Percentiles rank a stretch among this genome's conserved stretches.
These are phyloP conservation scores for Xestoiulus laeticollis DNA, from an alignment of 2,888 invertebrate genomes.

Conservation along the genomic window DNA sequence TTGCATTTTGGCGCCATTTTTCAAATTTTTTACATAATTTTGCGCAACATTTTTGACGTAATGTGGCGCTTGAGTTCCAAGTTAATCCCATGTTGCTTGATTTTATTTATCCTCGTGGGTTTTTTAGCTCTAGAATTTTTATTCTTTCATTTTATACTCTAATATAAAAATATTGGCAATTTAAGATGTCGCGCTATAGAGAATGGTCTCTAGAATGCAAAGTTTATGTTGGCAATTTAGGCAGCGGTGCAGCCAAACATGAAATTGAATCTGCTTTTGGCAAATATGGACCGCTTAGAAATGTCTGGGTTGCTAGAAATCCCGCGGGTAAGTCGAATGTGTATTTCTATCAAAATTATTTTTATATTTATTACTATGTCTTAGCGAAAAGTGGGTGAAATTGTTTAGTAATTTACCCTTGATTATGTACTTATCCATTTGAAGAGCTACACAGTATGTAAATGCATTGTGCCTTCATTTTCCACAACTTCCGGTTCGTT, in stretches of 20 bases:
- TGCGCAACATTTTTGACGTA: too few relatives aligned
- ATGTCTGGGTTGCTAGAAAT: constrained; percentile 94
- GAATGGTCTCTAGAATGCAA: constrained; percentile 90
- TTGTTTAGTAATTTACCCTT: too few relatives aligned
- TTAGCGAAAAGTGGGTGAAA: not conserved
- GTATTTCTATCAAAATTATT: not conserved
- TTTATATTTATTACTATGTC: not conserved
- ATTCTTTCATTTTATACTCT: not conserved
- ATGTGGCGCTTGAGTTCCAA: too few relatives aligned
- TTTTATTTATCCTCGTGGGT: not conserved
- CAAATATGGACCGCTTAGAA: constrained; percentile 86
- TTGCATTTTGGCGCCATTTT: too few relatives aligned
- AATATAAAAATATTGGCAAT: not conserved
- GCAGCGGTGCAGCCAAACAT: constrained; percentile 88
- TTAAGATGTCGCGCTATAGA: constrained; percentile 73
- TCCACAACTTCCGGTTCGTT: too few relatives aligned
- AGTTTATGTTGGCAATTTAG: constrained; percentile 91
- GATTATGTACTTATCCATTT: too few relatives aligned
- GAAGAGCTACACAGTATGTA: too few relatives aligned
- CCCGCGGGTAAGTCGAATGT: constrained; percentile 72
- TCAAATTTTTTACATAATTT: too few relatives aligned
- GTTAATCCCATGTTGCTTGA: too few relatives aligned
- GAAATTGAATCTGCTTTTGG: constrained; percentile 88
- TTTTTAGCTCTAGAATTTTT: not conserved
- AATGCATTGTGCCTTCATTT: too few relatives aligned